These are phyloP conservation scores for Scaptomyza parva DNA, from an alignment of 2,888 invertebrate species.

Conservation along the genomic window DNA sequence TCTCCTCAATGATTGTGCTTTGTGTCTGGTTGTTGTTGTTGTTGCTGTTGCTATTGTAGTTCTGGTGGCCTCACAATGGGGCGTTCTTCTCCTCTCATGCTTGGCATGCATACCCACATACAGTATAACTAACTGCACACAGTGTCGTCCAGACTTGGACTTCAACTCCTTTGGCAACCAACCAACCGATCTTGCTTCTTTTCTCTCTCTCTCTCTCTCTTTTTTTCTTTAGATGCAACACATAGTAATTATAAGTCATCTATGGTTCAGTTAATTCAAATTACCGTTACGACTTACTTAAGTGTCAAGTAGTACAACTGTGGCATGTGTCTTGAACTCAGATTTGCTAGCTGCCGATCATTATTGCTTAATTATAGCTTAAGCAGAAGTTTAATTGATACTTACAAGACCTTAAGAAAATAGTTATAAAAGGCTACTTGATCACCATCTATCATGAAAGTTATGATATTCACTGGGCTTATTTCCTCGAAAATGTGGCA, in stretches of 20 bases:
- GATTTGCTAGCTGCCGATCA: neutral
- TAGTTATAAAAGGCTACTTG: no score
- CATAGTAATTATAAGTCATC: conserved; percentile 67
- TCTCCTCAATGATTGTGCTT: conserved; percentile 30
- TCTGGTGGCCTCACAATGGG: conserved; percentile 65
- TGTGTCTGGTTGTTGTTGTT: conserved; percentile 30
- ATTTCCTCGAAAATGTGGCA: neutral
- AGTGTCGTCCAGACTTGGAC: conserved; percentile 47
- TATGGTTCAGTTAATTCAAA: conserved; percentile 64
- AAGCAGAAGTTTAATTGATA: neutral
- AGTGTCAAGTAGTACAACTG: neutral
- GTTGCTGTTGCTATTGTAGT: conserved; percentile 30
- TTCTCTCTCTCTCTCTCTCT: conserved; percentile 20
- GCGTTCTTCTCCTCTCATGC: conserved; percentile 75
- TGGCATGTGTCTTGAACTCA: conserved; percentile 2
- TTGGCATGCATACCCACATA: conserved; percentile 48
- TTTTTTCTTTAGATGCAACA: conserved; percentile 33
- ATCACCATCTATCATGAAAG: neutral
- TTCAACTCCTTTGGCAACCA: conserved; percentile 30
- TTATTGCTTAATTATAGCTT: neutral
- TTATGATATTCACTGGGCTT: no score
- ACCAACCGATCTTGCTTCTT: conserved; percentile 23
- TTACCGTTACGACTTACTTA: conserved; percentile 58
- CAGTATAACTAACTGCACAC: conserved; percentile 36
- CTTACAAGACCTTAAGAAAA: neutral